Evolutionary conservation across 1,140 invertebrate genomes (phyloP).

Genomic region (Asobara japonica): DNA sequence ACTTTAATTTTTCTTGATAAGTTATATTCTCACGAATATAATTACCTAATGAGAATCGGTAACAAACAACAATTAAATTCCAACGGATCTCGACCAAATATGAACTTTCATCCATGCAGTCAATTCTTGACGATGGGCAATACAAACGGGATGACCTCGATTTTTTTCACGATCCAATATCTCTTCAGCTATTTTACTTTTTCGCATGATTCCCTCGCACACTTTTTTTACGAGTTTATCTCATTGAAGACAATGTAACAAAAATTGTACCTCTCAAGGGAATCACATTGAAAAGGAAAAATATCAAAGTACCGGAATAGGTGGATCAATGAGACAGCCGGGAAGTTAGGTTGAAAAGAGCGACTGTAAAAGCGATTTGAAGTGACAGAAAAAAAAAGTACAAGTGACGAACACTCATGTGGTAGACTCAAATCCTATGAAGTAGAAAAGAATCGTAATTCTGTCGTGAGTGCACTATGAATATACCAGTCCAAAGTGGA

Average conservation of each 20-base stretch:
- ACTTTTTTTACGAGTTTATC: not conserved
- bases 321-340: not conserved
- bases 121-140: slow-evolving; percentile 23
- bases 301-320: not conserved
- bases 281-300: not conserved
- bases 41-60: too few relatives aligned
- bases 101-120: not conserved
- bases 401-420: not conserved
- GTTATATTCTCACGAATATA: too few relatives aligned
- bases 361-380: not conserved
- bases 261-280: not conserved
- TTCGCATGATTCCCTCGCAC: not conserved
- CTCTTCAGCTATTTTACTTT: not conserved
- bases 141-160: slow-evolving; percentile 27
- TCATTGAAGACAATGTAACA: not conserved
- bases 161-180: slow-evolving; percentile 18
- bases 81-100: slow-evolving; percentile 2
- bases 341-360: not conserved
- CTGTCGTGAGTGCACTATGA: not conserved
- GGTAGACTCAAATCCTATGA: not conserved
- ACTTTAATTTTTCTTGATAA: too few relatives aligned
- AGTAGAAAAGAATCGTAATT: slow-evolving; percentile 5
- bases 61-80: slow-evolving; percentile 12
- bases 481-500: not conserved
- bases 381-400: not conserved